Conservation (phyloP, 2,888 invertebrate species). For the Drosophila yooni region DNA sequence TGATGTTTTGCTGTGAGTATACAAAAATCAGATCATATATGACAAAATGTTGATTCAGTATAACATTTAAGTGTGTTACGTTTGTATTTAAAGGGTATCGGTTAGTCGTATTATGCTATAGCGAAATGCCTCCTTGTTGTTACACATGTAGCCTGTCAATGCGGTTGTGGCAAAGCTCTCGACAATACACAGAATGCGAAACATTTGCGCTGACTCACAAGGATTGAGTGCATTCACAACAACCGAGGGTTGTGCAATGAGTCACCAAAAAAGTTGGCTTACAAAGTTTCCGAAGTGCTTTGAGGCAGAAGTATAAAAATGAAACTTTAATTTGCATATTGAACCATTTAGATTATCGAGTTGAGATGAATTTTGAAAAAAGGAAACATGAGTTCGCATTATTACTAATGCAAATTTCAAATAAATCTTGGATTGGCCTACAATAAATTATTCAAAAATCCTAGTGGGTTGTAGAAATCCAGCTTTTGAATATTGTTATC, state of each 20-base stretch:
- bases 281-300: constrained; percentile 32
- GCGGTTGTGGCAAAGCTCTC: constrained; percentile 29
- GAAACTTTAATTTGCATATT: constrained; percentile 39
- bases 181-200: constrained; percentile 25
- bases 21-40: too few relatives aligned
- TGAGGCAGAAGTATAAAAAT: constrained; percentile 6
- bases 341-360: constrained; percentile 8
- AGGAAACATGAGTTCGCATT: background rate
- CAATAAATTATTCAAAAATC: background rate
- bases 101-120: too few relatives aligned
- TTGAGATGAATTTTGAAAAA: constrained; percentile 5
- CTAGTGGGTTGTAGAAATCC: background rate
- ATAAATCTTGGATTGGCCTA: background rate
- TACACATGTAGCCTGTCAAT: constrained; percentile 37
- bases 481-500: background rate
- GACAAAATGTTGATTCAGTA: background rate
- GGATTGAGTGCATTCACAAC: constrained; percentile 16
- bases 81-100: constrained; percentile 2
- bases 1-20: background rate
- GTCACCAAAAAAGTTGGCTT: constrained; percentile 33
- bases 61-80: background rate
- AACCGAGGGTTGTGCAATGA: constrained; percentile 37
- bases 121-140: background rate
- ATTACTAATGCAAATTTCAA: background rate
- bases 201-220: constrained; percentile 51